Evolutionary conservation across 2,113 vertebrate genomes (phyloP).

Genomic region (Laticauda laticaudata): DNA sequence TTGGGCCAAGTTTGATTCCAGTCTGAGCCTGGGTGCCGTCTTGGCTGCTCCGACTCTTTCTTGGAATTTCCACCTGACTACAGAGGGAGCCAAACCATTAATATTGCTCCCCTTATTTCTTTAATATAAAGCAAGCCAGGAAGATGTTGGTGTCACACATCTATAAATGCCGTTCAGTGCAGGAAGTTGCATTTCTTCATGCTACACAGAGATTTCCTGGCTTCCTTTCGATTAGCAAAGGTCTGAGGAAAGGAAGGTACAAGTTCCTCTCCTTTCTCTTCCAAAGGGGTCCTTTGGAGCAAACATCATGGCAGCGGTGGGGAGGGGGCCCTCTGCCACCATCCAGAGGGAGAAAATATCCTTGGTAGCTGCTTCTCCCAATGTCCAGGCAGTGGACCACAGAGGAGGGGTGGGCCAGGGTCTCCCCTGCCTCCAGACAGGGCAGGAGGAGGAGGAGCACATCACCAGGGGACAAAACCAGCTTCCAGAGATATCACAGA

Average conservation of each 20-base stretch:
- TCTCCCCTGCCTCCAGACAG: background rate
- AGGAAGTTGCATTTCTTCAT: background rate
- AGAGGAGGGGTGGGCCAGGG: too few relatives aligned
- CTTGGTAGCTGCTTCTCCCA: background rate
- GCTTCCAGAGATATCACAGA: background rate
- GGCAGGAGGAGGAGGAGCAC: background rate
- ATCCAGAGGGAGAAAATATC: background rate
- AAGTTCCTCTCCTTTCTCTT: background rate
- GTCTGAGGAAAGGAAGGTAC: background rate
- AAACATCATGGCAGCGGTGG: background rate
- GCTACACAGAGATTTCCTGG: background rate
- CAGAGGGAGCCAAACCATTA: conserved; percentile 15
- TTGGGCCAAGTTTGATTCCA: background rate
- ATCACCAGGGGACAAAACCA: background rate
- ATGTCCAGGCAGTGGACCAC: background rate
- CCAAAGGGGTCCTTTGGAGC: background rate
- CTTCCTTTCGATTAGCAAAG: background rate
- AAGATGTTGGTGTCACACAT: background rate
- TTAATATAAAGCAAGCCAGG: background rate
- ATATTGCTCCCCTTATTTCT: background rate
- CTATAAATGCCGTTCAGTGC: background rate
- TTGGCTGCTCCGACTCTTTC: background rate
- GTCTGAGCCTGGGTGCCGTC: background rate
- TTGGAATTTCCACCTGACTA: background rate
- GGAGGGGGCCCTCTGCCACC: background rate